Evolutionary conservation across 2,113 vertebrate species (phyloP).

Genomic region (Gymnocephalus cernua): DNA sequence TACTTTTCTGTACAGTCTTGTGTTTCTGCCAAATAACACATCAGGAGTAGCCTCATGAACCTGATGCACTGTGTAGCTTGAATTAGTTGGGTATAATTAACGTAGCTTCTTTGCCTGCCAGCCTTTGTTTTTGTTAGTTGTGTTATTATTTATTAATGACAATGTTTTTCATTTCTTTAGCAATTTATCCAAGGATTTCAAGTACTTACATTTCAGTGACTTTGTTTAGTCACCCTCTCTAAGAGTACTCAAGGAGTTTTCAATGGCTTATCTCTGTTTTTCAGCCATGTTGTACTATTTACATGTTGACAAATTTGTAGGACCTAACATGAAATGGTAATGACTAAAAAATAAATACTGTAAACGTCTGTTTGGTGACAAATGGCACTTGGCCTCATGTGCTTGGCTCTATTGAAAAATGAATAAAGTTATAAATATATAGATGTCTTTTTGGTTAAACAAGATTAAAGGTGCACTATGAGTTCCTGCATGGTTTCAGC

Average conservation of each 20-base stretch:
- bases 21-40: conserved; percentile 64
- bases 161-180: conserved; percentile 44
- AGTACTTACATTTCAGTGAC: conserved; percentile 64
- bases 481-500: too few relatives aligned
- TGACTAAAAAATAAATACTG: neutral
- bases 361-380: conserved; percentile 10
- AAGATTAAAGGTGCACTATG: too few relatives aligned
- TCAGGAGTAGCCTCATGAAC: conserved; percentile 47
- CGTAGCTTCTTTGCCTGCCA: conserved; percentile 71
- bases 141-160: conserved; percentile 76
- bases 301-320: conserved; percentile 41
- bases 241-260: conserved; percentile 25
- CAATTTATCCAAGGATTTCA: conserved; percentile 61
- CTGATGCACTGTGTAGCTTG: conserved; percentile 49
- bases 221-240: conserved; percentile 13
- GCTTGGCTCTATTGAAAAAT: conserved; percentile 40
- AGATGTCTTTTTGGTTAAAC: conserved; percentile 16
- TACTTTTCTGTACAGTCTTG: conserved; percentile 67
- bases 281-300: conserved; percentile 20
- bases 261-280: conserved; percentile 18
- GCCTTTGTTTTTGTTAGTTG: conserved; percentile 52
- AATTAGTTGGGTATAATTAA: conserved; percentile 59
- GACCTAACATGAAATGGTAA: conserved; percentile 18
- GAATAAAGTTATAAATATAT: conserved; percentile 52
- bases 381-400: conserved; percentile 37